Percentiles rank a stretch among this genome's conserved stretches.
Conservation (phyloP, 2,888 invertebrate genomes). For the Aquatica leii region DNA sequence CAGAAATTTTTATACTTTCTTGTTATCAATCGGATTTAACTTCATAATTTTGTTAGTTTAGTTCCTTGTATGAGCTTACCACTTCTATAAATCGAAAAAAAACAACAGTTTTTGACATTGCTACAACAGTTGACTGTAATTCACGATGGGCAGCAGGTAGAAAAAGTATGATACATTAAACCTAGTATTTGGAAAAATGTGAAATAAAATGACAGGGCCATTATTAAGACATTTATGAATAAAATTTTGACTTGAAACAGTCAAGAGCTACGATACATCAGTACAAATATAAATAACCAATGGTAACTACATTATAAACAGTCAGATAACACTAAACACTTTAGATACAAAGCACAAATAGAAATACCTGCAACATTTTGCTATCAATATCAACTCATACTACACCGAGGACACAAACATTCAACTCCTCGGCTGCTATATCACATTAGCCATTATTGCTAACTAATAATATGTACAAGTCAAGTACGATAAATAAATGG, state of each 20-base stretch:
- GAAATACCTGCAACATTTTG: slow-evolving; percentile 24
- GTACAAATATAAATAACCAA: slow-evolving; percentile 45
- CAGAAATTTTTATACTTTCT: too few relatives aligned
- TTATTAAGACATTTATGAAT: slow-evolving; percentile 33
- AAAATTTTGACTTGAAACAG: slow-evolving; percentile 24
- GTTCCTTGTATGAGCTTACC: too few relatives aligned
- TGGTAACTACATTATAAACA: slow-evolving; percentile 45
- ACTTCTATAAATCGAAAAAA: too few relatives aligned
- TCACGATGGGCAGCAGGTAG: too few relatives aligned
- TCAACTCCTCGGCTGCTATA: slow-evolving; percentile 27
- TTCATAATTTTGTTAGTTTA: too few relatives aligned
- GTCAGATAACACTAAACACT: slow-evolving; percentile 42
- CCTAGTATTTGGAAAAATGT: too few relatives aligned
- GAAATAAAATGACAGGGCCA: slow-evolving; percentile 17
- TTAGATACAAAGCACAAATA: slow-evolving; percentile 31
- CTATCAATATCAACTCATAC: slow-evolving; percentile 28
- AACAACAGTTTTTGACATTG: too few relatives aligned
- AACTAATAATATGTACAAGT: slow-evolving; percentile 41
- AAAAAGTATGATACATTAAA: too few relatives aligned
- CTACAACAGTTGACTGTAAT: too few relatives aligned
- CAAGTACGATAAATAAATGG: slow-evolving; percentile 19
- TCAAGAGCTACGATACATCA: slow-evolving; percentile 34
- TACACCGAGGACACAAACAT: slow-evolving; percentile 19
- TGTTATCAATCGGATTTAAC: too few relatives aligned
- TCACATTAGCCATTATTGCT: slow-evolving; percentile 48